Evolutionary conservation across 2,113 vertebrate species (phyloP), one percentile per base, ranked within the genome.

Genomic region (Ophiodon elongatus): DNA sequence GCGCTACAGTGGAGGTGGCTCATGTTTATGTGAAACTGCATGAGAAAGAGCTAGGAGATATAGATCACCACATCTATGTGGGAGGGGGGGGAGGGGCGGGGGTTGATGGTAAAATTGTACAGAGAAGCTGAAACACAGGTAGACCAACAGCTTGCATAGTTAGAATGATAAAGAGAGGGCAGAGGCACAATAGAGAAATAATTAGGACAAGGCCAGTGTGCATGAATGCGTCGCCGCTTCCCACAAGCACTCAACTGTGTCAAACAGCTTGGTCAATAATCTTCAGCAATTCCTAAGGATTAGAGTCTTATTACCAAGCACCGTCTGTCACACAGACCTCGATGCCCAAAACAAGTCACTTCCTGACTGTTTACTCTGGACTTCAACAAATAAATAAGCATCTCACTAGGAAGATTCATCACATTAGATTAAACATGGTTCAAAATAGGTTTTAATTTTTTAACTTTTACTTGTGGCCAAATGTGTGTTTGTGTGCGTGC

Each of bases 251-350:
- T 93, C 91, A 88, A 89, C 92, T 92, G 92, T 92, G 94, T 92
- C 94, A 93, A 93, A 93, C 93, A 95, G 93, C 91, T 92, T 92
- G 90, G 88, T 90, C 93, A 93, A 91, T 95, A 95, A 95, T 95
- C 93, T 93, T 92, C 91, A 89, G 91, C 90, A 91, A 94, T 93
- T 95, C 92, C 88, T 73, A 75, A 85, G 94, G 94, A 95, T 95
- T 95, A 95, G 89, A 89, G 90, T 94, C 91, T 94, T 91, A 94
- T 92, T 93, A 94, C 90, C 8, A 79, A 82, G 89, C 82, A 73
- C 91, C 93, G 88, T 92, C 94, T 94, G 94, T 93, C 93, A 92
- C 91, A 85, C 85, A 84, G 89, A 91, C 87, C 83, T 83, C 81
- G 6, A 45, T 57, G 80, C 56, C 90, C 70, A 90, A 15, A 88